Evolutionary conservation across 2,113 vertebrate species (phyloP).

Genomic region (Oreochromis niloticus): DNA sequence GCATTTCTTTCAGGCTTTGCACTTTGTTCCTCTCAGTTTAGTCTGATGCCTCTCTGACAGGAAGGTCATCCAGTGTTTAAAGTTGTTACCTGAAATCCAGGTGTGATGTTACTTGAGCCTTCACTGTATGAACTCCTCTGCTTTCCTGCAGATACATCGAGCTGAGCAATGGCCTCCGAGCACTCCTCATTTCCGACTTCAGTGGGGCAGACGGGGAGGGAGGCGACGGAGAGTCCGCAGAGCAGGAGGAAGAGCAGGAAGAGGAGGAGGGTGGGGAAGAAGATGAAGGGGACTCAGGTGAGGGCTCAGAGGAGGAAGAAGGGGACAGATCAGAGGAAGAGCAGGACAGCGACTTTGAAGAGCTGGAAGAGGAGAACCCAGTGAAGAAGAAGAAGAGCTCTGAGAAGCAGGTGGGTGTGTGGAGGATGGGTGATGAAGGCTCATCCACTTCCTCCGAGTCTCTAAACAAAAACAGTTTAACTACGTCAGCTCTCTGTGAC

Average conservation of each 20-base stretch:
- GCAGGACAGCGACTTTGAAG: constrained; percentile 66
- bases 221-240: not conserved
- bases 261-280: constrained; percentile 28
- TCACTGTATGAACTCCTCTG: not conserved
- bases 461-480: not conserved
- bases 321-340: constrained; percentile 75
- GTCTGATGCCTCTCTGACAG: not conserved
- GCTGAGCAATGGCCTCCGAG: constrained; percentile 85
- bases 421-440: not conserved
- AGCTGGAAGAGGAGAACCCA: constrained; percentile 56
- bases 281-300: not conserved
- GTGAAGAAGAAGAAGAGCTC: constrained; percentile 68
- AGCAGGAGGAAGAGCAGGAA: constrained; percentile 48
- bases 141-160: constrained; percentile 79
- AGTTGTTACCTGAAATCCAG: not conserved
- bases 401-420: constrained; percentile 84
- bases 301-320: constrained; percentile 49
- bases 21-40: not conserved
- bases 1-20: not conserved
- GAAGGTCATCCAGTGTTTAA: not conserved
- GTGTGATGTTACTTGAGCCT: not conserved
- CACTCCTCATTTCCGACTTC: constrained; percentile 90
- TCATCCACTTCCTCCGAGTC: not conserved
- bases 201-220: constrained; percentile 61
- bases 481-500: not conserved